Conservation (phyloP, 1,140 invertebrate genomes). For the Drosophila lacertosa region DNA sequence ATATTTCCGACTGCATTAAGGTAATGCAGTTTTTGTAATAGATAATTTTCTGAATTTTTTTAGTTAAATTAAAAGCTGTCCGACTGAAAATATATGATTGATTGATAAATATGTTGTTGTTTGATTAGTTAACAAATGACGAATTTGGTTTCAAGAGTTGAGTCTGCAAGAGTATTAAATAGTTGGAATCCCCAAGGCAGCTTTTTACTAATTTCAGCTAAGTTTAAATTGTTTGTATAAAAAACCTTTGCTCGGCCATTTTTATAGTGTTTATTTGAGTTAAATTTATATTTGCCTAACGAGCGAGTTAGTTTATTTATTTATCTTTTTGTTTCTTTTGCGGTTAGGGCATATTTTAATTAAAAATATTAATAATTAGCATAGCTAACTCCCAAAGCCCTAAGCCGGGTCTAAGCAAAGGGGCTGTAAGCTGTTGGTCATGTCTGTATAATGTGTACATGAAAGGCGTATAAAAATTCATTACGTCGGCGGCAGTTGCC, state of each 20-base stretch:
- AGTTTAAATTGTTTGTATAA: not conserved
- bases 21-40: too few species aligned
- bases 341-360: constrained; percentile 65
- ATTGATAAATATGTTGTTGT: too few species aligned
- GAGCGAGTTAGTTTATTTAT: constrained; percentile 44
- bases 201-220: not conserved
- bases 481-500: constrained; percentile 67
- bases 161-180: not conserved
- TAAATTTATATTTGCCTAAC: constrained; percentile 43
- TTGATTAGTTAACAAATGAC: too few species aligned
- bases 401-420: not conserved
- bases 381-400: constrained; percentile 33
- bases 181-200: not conserved
- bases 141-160: too few species aligned
- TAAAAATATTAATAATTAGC: constrained; percentile 78
- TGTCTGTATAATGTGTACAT: constrained; percentile 74
- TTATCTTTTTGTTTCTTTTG: constrained; percentile 23
- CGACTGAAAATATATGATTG: too few species aligned
- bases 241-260: constrained; percentile 29
- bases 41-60: too few species aligned
- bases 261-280: constrained; percentile 39
- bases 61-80: too few species aligned
- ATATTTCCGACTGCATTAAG: too few species aligned
- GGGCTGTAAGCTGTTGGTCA: constrained; percentile 38
- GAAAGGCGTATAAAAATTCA: constrained; percentile 81